A percentile compares a stretch with the other conserved stretches of the same genome.
phyloP scores from a whole-genome alignment of 2,113 vertebrate genomes.

The mouse (Mus musculus) region GRCm39 chr1:69172001-69172500 shows the following conservation, averaged over 20 bases:
- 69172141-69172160: background rate
- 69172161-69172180: background rate
- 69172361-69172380: background rate
- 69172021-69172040: background rate
- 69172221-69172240: background rate
- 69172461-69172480: background rate
- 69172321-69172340: slow-evolving; percentile 19
- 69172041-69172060: slow-evolving; percentile 2
- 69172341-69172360: background rate
- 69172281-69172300: background rate
- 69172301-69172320: background rate
- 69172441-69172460: background rate
- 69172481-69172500: background rate
- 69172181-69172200: background rate
- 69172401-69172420: background rate
- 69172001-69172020: background rate
- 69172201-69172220: background rate
- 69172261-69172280: background rate
- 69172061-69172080: background rate
- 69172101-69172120: background rate
- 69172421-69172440: background rate
- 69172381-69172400: background rate
- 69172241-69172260: background rate
- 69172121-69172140: background rate
- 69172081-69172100: background rate